A percentile compares a stretch with the other conserved stretches of the same genome.
Conservation (phyloP, 1,140 invertebrate genomes). For the Euwallacea similis region DNA sequence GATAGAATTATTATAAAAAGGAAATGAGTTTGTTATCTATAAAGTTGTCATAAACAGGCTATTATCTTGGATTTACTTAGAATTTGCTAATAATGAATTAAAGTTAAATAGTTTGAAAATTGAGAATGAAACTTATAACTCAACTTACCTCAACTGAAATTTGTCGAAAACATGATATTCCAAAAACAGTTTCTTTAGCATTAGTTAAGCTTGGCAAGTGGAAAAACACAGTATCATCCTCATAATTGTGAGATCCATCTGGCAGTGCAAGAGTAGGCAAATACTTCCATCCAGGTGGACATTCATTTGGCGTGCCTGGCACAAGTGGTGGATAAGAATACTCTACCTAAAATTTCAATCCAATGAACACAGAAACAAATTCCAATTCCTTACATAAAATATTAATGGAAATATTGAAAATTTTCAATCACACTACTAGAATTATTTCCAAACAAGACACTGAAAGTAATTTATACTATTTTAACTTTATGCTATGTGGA, state of each 20-base stretch:
- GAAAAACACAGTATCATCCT: constrained; percentile 96
- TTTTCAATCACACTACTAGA: too few species aligned
- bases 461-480: too few species aligned
- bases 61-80: too few species aligned
- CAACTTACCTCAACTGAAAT: constrained; percentile 86
- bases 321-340: constrained; percentile 92
- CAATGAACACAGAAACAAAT: too few species aligned
- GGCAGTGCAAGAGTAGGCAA: constrained; percentile 93
- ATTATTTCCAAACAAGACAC: too few species aligned
- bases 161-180: constrained; percentile 97
- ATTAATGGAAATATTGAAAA: too few species aligned
- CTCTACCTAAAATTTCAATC: constrained; percentile 69
- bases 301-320: constrained; percentile 74
- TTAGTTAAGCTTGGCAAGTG: constrained; percentile 87
- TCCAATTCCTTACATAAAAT: too few species aligned
- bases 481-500: too few species aligned
- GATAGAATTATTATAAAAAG: too few species aligned
- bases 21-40: too few species aligned
- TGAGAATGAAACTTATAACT: neutral
- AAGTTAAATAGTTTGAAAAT: neutral
- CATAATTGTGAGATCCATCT: constrained; percentile 97
- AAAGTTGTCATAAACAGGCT: too few species aligned
- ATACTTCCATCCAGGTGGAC: constrained; percentile 92
- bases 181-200: constrained; percentile 85
- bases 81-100: neutral